These are phyloP conservation scores for Mya arenaria DNA, from an alignment of 1,140 invertebrate genomes.

Conservation along the genomic window DNA sequence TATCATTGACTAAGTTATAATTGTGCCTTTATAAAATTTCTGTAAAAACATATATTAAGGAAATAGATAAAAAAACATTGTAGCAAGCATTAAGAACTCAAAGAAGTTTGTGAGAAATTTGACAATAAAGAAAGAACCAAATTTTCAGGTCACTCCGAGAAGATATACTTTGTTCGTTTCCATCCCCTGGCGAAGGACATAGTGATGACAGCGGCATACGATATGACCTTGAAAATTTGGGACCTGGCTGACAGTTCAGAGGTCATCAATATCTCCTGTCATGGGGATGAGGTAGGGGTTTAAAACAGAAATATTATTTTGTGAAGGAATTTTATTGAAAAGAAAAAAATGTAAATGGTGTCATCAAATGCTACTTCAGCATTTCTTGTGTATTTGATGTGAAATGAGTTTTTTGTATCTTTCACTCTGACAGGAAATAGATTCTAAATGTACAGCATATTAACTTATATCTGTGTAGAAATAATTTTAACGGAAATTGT, in stretches of 20 bases:
- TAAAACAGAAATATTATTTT: too few species aligned
- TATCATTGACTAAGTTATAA: too few species aligned
- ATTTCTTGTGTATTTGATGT: too few species aligned
- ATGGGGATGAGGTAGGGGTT: constrained; percentile 71
- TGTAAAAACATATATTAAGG: background rate
- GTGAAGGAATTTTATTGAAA: too few species aligned
- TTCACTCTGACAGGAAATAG: too few species aligned
- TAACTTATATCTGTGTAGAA: too few species aligned
- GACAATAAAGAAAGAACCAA: background rate
- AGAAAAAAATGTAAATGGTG: too few species aligned
- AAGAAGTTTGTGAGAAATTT: background rate
- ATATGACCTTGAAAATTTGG: constrained; percentile 94
- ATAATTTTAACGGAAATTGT: too few species aligned
- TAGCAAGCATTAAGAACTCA: background rate
- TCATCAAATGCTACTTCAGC: too few species aligned
- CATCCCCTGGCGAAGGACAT: constrained; percentile 94
- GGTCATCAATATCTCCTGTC: constrained; percentile 65
- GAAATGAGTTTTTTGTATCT: too few species aligned
- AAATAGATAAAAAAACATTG: background rate
- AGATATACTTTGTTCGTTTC: constrained; percentile 95
- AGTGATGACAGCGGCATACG: constrained; percentile 92
- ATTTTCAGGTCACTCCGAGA: constrained; percentile 89
- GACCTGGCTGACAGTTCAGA: constrained; percentile 81
- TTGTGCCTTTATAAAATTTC: background rate
- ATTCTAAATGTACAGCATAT: too few species aligned